Base-by-base conservation (phyloP, 2,888 invertebrate species). In the Hypomecis punctinalis region DNA sequence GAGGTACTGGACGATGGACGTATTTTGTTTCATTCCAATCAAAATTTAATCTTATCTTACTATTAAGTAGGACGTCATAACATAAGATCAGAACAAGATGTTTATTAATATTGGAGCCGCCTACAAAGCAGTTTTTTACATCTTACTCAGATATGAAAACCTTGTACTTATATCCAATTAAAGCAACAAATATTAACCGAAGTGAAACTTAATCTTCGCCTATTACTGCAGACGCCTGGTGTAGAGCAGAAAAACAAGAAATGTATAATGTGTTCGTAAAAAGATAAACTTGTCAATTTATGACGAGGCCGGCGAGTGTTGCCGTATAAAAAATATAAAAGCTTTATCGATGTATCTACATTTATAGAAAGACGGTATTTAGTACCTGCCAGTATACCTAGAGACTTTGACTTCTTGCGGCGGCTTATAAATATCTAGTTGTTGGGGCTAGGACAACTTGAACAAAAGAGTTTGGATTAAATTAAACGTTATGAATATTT, bases 231-330 rank as follows among this genome's bases (percentile, higher is more conserved):
- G 49, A 63, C 61, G 58, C 61, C 59, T 49, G 48, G 54, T 53
- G 52, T 54, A 59, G 56, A 66, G 59, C 46, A 61, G 61, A 73
- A 74, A 74, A 72, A 72, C 67, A 63, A 73, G 65, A 71, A 65
- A 72, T 61, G 51, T 53, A 64, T 67, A 75, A 67, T 66, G 68
- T 73, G 64, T 69, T 64, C 67, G 66, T 66, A 65, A 67, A 73
- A 74, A 75, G 61, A 74, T 75, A 74, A 71, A 74, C 59, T 76
- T 72, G 68, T 71, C 71, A 76, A 75, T 75, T 76, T 75, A 75
- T 72, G 69, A 72, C 61, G 70, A 72, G 64, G 61, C 68, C 69
- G 67, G 65, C 62, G 47, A 72, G 72, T 70, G 67, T 65, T 60
- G 66, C 61, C 55, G 55, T 68, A 55, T 69, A 61, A 63, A 69